A percentile compares a stretch with the other conserved stretches of the same genome.
phyloP scores from a whole-genome alignment of 1,140 invertebrate species.

The Ditylenchus dipsaci region DNA sequence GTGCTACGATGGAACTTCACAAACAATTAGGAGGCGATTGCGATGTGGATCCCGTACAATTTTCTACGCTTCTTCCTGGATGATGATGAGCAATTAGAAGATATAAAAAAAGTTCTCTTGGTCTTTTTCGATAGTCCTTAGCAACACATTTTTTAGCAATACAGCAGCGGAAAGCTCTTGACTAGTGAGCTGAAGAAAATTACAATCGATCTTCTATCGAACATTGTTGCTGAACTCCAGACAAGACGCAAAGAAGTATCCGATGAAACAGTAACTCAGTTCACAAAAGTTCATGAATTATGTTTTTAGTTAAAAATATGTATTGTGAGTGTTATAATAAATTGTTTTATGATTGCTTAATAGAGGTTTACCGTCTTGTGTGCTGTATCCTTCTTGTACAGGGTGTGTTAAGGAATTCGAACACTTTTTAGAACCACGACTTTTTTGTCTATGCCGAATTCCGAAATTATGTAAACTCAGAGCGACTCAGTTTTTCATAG shows the following conservation, averaged over 20 bases:
- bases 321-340: too few species aligned
- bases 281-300: constrained; percentile 77
- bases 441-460: too few species aligned
- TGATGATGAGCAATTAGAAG: constrained; percentile 79
- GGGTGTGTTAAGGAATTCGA: too few species aligned
- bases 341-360: too few species aligned
- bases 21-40: constrained; percentile 81
- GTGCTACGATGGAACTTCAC: constrained; percentile 86
- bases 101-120: constrained; percentile 74
- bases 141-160: constrained; percentile 74
- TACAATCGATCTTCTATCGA: constrained; percentile 72
- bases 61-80: constrained; percentile 92
- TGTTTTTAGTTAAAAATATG: too few species aligned
- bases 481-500: too few species aligned
- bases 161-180: constrained; percentile 79
- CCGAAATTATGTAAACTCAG: too few species aligned
- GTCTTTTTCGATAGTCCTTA: too few species aligned
- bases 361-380: too few species aligned
- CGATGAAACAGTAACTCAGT: constrained; percentile 76
- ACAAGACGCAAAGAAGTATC: constrained; percentile 73
- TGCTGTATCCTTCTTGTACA: too few species aligned
- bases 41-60: constrained; percentile 89
- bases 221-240: constrained; percentile 77
- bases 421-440: too few species aligned
- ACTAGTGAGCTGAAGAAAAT: constrained; percentile 90